Evolutionary conservation across 2,797 vertebrate genomes (phyloP).

Genomic region (Neoniphon sammara): DNA sequence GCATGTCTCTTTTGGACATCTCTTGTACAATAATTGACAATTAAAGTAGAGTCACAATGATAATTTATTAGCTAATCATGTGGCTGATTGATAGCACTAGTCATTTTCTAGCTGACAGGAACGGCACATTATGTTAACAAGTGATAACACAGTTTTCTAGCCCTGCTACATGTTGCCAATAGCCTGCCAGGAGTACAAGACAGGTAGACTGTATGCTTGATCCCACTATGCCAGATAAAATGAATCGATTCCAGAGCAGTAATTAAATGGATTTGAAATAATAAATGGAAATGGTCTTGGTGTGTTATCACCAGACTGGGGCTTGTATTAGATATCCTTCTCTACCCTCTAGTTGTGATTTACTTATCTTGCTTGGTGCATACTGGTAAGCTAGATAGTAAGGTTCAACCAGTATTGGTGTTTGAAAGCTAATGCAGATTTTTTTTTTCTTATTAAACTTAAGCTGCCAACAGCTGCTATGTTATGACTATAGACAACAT

Average conservation of each 20-base stretch:
- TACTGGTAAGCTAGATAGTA: too few relatives aligned
- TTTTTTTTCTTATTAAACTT: too few relatives aligned
- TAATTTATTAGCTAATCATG: slow-evolving; percentile 59
- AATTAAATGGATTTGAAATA: slow-evolving; percentile 4
- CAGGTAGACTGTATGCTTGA: slow-evolving; percentile 1
- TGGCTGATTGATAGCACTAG: slow-evolving; percentile 60
- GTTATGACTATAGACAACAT: too few relatives aligned
- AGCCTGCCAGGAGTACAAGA: not conserved
- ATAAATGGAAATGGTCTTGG: not conserved
- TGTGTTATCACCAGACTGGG: too few relatives aligned
- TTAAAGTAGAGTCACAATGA: slow-evolving; percentile 52
- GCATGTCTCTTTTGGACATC: slow-evolving; percentile 32
- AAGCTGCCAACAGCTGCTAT: too few relatives aligned
- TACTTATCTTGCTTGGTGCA: too few relatives aligned
- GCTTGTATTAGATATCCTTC: too few relatives aligned
- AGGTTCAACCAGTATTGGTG: too few relatives aligned
- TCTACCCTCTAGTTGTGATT: too few relatives aligned
- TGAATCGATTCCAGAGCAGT: not conserved
- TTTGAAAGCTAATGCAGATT: too few relatives aligned
- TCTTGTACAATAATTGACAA: slow-evolving; percentile 52
- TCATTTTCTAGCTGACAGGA: slow-evolving; percentile 66
- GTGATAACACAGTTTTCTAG: slow-evolving; percentile 40
- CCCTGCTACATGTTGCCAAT: slow-evolving; percentile 37
- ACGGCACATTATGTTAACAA: slow-evolving; percentile 64
- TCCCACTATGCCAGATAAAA: slow-evolving; percentile 8